A percentile compares a stretch with the other conserved stretches of the same genome.
Conservation (phyloP, 2,888 invertebrate genomes). For the Bembecia ichneumoniformis region DNA sequence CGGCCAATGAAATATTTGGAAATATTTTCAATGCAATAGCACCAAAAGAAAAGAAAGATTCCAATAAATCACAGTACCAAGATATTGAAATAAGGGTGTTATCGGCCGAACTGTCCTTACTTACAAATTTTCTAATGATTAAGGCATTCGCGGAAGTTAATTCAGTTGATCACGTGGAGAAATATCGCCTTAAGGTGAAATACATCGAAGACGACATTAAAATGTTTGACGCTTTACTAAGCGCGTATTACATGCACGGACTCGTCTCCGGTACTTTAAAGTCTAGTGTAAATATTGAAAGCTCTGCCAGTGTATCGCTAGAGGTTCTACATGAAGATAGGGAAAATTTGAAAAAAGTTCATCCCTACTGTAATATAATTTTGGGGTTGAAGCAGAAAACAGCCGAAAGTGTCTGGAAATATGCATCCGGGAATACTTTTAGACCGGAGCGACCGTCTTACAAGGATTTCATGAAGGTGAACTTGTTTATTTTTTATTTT, state of each 20-base stretch:
- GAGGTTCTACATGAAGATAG: conserved; percentile 26
- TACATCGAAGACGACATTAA: conserved; percentile 79
- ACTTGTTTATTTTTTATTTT: conserved; percentile 4
- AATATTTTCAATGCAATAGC: conserved; percentile 18
- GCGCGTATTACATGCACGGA: conserved; percentile 71
- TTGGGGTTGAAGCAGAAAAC: conserved; percentile 41
- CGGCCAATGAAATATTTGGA: conserved; percentile 25
- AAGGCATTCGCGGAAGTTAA: conserved; percentile 75
- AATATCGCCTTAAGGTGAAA: conserved; percentile 79
- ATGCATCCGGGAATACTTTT: conserved; percentile 68
- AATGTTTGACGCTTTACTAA: conserved; percentile 69
- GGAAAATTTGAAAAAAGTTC: conserved; percentile 40
- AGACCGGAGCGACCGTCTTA: conserved; percentile 68
- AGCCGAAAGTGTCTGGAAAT: conserved; percentile 45
- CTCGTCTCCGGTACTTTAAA: conserved; percentile 41
- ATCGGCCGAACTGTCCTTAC: conserved; percentile 37
- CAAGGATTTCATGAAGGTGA: conserved; percentile 67
- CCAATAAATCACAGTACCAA: neutral
- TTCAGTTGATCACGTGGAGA: conserved; percentile 87
- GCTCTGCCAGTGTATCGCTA: conserved; percentile 27
- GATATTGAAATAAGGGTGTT: conserved; percentile 28
- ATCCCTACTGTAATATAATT: conserved; percentile 60
- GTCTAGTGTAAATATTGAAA: conserved; percentile 35
- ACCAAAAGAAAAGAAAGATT: conserved; percentile 8
- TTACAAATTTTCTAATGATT: conserved; percentile 70